A percentile compares a stretch with the other conserved stretches of the same genome.
Conservation (phyloP, 2,888 invertebrate genomes). For the Sceliomorpha sp. region DNA sequence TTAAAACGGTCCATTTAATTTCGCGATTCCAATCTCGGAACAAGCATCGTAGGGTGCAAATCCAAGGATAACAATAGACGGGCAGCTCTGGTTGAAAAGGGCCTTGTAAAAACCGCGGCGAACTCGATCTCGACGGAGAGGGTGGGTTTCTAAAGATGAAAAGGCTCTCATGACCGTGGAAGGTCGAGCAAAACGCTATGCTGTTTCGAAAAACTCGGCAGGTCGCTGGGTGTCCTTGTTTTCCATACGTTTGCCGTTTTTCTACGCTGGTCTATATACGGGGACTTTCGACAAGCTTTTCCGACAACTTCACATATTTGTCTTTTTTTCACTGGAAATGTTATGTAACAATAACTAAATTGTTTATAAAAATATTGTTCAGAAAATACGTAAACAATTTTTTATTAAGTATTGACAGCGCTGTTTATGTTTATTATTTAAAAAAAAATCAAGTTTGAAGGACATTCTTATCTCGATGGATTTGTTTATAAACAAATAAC, state of each 20-base stretch:
- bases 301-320: too few species aligned
- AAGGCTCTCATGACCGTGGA: conserved; percentile 47
- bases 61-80: conserved; percentile 53
- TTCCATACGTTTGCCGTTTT: conserved; percentile 32
- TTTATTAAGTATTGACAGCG: too few species aligned
- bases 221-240: conserved; percentile 15
- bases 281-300: too few species aligned
- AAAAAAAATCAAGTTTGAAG: too few species aligned
- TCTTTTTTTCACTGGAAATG: too few species aligned
- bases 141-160: conserved; percentile 54
- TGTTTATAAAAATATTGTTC: too few species aligned
- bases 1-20: conserved; percentile 54
- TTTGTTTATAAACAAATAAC: too few species aligned
- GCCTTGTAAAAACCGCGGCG: conserved; percentile 50
- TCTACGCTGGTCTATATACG: too few species aligned
- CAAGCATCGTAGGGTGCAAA: conserved; percentile 53
- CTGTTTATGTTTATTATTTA: too few species aligned
- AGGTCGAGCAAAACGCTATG: conserved; percentile 37
- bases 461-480: too few species aligned
- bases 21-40: conserved; percentile 49
- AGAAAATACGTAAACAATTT: too few species aligned
- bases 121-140: conserved; percentile 47
- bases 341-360: too few species aligned
- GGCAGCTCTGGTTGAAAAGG: conserved; percentile 44
- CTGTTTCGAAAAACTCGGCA: conserved; percentile 52